phyloP scores from a whole-genome alignment of 2,888 invertebrate genomes.

The Tetanocera ferruginea region DNA sequence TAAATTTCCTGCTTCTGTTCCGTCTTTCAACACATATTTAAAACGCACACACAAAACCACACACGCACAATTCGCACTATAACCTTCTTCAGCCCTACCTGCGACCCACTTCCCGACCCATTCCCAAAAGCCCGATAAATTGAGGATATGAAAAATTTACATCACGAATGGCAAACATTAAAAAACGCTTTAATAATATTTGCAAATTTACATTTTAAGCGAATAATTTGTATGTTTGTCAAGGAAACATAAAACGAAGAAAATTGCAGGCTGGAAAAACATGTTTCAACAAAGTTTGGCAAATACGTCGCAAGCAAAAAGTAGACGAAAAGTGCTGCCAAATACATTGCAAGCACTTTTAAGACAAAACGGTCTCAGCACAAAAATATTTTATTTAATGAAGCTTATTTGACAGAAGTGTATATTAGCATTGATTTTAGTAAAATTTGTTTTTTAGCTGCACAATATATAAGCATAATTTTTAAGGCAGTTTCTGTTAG shows the following conservation, averaged over 20 bases:
- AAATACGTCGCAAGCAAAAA: no score
- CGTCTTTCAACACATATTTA: background rate
- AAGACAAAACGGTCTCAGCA: background rate
- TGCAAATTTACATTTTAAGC: background rate
- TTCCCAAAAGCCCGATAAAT: background rate
- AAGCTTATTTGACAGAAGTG: no score
- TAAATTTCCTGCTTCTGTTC: constrained; percentile 18
- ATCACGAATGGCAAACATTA: constrained; percentile 28
- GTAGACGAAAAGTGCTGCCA: no score
- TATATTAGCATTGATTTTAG: no score
- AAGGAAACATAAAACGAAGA: background rate
- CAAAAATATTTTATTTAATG: no score
- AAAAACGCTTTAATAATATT: constrained; percentile 23
- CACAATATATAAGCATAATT: no score
- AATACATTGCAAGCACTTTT: background rate
- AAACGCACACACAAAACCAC: background rate
- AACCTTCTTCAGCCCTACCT: background rate
- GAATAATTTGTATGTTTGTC: constrained; percentile 1
- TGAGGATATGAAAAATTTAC: background rate
- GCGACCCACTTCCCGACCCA: background rate
- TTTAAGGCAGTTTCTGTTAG: no score
- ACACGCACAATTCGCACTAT: background rate
- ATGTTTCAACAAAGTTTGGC: no score
- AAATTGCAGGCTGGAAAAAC: background rate
- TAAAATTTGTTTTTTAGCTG: no score